phyloP scores from a whole-genome alignment of 2,113 vertebrate species.

The Sylvietta virens region DNA sequence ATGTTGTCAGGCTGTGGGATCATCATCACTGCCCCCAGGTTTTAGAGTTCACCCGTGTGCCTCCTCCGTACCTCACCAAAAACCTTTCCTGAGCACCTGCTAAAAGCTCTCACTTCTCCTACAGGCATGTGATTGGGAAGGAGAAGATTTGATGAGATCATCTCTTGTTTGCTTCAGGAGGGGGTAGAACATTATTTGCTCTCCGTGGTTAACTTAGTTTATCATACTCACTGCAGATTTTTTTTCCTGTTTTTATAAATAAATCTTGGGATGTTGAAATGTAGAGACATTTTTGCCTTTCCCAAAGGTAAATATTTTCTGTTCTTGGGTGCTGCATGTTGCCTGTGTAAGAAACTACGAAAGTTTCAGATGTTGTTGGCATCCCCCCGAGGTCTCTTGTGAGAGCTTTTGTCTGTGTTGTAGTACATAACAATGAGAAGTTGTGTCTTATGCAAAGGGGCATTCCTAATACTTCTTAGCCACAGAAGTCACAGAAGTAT shows the following conservation, averaged over 20 bases:
- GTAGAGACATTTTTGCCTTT: neutral
- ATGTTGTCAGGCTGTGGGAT: neutral
- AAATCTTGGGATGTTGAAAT: neutral
- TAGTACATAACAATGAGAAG: neutral
- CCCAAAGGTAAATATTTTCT: neutral
- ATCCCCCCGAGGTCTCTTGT: neutral
- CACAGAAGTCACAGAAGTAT: neutral
- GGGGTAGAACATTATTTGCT: neutral
- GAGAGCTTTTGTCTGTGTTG: neutral
- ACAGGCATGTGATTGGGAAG: neutral
- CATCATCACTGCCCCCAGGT: neutral
- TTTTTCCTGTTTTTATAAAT: neutral
- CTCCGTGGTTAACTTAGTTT: neutral
- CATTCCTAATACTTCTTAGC: neutral
- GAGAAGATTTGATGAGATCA: neutral
- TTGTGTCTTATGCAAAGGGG: accelerated
- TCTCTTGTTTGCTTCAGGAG: neutral
- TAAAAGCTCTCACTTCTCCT: neutral
- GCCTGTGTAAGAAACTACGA: neutral
- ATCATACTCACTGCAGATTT: accelerated
- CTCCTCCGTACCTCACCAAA: neutral
- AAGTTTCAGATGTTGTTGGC: neutral
- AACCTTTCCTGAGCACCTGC: neutral
- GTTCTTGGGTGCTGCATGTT: neutral
- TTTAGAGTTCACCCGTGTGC: neutral